phyloP scores from a whole-genome alignment of 2,113 vertebrate species.

The Chionis minor region DNA sequence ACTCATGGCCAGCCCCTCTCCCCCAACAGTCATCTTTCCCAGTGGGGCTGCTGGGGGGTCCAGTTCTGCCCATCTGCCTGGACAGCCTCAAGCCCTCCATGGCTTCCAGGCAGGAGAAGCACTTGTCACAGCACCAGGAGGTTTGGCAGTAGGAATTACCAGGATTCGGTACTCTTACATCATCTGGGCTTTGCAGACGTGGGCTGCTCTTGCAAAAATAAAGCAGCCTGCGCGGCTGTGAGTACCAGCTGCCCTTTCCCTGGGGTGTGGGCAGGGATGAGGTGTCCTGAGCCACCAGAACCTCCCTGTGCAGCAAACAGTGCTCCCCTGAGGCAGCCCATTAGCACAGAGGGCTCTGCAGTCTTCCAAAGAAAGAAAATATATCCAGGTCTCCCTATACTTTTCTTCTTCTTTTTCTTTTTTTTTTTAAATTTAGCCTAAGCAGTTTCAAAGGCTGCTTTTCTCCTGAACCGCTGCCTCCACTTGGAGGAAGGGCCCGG shows the following conservation, averaged over 20 bases:
- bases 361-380: not conserved
- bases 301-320: not conserved
- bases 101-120: not conserved
- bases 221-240: not conserved
- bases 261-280: not conserved
- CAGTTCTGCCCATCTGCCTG: not conserved
- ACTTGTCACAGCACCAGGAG: not conserved
- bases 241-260: not conserved
- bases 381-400: not conserved
- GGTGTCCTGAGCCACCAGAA: not conserved
- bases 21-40: not conserved
- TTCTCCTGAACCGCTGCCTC: not conserved
- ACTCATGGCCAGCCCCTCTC: fast-evolving
- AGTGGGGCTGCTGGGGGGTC: not conserved
- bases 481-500: not conserved
- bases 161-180: not conserved
- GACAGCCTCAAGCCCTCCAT: not conserved
- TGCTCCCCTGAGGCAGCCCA: not conserved
- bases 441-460: not conserved
- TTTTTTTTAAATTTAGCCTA: not conserved
- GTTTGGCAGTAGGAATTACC: not conserved
- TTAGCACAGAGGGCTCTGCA: not conserved
- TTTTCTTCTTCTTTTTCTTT: too few species aligned
- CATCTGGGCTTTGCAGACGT: not conserved
- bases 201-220: not conserved